Evolutionary conservation across 2,888 invertebrate genomes (phyloP), one percentile per base, ranked within the genome.

Genomic region (Cylloceria caligata): DNA sequence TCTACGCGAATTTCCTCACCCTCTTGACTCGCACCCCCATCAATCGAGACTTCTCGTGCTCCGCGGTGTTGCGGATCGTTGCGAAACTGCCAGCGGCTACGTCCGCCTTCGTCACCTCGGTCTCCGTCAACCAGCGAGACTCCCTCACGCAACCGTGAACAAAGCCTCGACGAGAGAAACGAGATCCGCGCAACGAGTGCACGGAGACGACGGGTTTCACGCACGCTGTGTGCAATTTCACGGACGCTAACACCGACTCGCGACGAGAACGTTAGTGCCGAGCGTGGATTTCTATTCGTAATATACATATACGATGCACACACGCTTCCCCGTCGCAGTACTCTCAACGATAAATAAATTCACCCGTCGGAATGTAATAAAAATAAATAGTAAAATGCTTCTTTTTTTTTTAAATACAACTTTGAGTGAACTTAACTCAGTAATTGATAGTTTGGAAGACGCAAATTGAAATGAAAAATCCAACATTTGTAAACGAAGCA

Each of bases 1-100:
- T 75, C 39, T 30, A 7, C 9, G 30, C 75, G 80, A 75, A 69
- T 71, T 80, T 75, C 24, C 75, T 49, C 75, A 65, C 80, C 75
- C 74, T 64, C 64, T 72, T 36, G 68, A 68, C 68, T 49, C 52
- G 19, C 68, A 24, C 49, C 68, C 49, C 52, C 34, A 36, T 57
- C 39, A 69, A 69, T 55, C 69, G 69, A 30, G 45, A 34, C 36
- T 34, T 67, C 67, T 24, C 55, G 55, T 52, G 30, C 30, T n/a
- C 39, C 39, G 69, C 9, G n/a, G n/a, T 69, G 69, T 69, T 36
- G 69, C 69, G 55, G 27, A 69, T 69, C 69, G 39, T 55, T 69
- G 55, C 55, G 55, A 55, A 39, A 69, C 69, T 21, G 24, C 69
- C 52, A 27, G 52, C 21, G 39, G 52, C 55, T n/a, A 39, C 55